Evolutionary conservation across 2,888 invertebrate species (phyloP).

Genomic region (Apamea crenata): DNA sequence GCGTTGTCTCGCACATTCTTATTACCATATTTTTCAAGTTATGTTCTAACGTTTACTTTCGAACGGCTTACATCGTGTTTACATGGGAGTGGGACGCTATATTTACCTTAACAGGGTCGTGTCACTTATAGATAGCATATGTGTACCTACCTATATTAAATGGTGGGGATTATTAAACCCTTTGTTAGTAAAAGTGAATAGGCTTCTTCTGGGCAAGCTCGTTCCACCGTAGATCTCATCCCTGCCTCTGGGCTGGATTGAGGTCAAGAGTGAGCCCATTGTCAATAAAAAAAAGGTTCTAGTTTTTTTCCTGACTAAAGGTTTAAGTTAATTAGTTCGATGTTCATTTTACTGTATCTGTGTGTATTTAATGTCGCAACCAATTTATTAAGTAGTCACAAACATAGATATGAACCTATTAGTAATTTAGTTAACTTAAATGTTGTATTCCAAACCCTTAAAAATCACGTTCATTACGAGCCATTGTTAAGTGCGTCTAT

Average conservation of each 20-base stretch:
- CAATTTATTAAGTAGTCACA: neutral
- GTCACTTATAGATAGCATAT: constrained; percentile 76
- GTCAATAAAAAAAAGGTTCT: neutral
- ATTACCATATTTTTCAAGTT: constrained; percentile 52
- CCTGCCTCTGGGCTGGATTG: no score
- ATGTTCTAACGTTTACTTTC: constrained; percentile 61
- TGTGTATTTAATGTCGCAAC: neutral
- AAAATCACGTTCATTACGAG: constrained; percentile 72
- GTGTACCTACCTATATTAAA: constrained; percentile 47
- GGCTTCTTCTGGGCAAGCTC: no score
- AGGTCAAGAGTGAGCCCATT: no score
- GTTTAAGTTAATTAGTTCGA: neutral
- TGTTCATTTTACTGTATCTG: neutral
- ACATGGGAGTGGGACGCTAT: constrained; percentile 60
- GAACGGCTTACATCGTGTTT: constrained; percentile 62
- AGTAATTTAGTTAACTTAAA: constrained; percentile 48
- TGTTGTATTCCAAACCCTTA: constrained; percentile 60
- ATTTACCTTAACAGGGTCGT: constrained; percentile 77
- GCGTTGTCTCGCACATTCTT: constrained; percentile 28
- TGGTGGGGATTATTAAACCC: neutral
- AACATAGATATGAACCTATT: constrained; percentile 24
- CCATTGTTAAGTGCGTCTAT: constrained; percentile 75
- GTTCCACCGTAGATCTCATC: no score
- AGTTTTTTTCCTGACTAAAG: neutral
- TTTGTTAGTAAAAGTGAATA: no score